These are phyloP conservation scores for Heliothis virescens DNA, from an alignment of 1,140 invertebrate species.

Conservation along the genomic window DNA sequence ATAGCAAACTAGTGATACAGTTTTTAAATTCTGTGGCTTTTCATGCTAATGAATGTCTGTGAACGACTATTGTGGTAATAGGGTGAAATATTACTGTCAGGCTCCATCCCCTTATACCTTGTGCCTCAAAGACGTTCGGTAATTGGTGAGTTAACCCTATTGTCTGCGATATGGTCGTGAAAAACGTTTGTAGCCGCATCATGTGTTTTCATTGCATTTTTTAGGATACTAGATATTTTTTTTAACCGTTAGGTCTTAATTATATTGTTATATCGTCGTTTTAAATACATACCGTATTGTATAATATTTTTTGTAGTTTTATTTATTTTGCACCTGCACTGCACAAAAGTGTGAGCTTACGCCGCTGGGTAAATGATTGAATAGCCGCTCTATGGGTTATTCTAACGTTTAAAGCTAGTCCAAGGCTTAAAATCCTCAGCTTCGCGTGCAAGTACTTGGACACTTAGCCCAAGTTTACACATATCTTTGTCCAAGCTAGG, in stretches of 20 bases:
- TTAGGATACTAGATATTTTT: slow-evolving; percentile 11
- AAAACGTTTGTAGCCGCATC: neutral
- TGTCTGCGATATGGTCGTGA: neutral
- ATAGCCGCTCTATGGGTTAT: no score
- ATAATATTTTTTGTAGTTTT: slow-evolving; percentile 17
- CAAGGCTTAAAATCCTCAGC: no score
- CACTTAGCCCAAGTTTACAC: no score
- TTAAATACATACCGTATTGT: slow-evolving; percentile 46
- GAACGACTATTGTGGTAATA: neutral
- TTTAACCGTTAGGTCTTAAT: slow-evolving; percentile 6
- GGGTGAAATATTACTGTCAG: neutral
- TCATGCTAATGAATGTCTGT: neutral
- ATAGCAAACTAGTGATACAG: neutral
- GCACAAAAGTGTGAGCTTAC: no score
- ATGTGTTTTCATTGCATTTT: slow-evolving; percentile 32
- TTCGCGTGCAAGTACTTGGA: no score
- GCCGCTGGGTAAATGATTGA: no score
- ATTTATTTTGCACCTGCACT: no score
- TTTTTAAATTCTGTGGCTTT: neutral
- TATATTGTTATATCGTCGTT: slow-evolving; percentile 43
- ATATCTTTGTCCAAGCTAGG: neutral
- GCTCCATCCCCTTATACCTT: no score
- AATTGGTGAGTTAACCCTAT: neutral
- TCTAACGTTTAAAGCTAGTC: no score
- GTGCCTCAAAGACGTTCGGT: no score